Base-by-base conservation (phyloP, 2,113 vertebrate species). In the Microcebus tavaratra region DNA sequence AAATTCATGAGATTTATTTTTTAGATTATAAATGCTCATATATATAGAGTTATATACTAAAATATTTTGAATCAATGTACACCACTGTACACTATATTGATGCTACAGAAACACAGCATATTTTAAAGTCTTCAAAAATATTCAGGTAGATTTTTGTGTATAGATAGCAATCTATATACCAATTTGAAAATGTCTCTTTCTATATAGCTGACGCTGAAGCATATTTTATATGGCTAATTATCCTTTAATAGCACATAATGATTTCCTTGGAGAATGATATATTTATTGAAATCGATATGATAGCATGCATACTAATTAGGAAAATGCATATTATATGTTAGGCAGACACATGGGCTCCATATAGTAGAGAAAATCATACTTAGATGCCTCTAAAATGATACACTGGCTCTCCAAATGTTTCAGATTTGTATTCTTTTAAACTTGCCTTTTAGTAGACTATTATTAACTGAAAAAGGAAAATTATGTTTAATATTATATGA, bases 221-320 rank as follows among this genome's bases (percentile, higher is more conserved):
- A 48, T 97, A 84, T 61, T 90, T 97, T 96, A 90, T 87, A 48
- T 85, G 39, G 29, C 67, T 96, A 93, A 78, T 97, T 61, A 88
- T 91, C 39, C 45, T 94, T 86, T 94, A 79, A 72, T 94, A 91
- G 86, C 95, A 31, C 29, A 18, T 94, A 72, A 89, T 65, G 55
- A 81, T 76, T 97, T 95, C 68, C 63, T 42, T 67, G 34, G 55
- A 81, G 6, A 34, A 68, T 89, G 68, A 48, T 39, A 73, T 45
- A 82, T 84, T 68, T 93, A 89, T 97, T 92, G 95, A 95, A 94
- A 93, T 80, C 89, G 67, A 75, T 89, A 93, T 90, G 91, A 89
- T 94, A 88, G 15, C n/a, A 20, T 83, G 82, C 34, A 76, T 89
- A 21, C 75, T 94, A 80, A 93, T 96, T 87, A 95, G 68, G 65